These are phyloP conservation scores for Orientallactaga sibirica DNA, from an alignment of 2,797 vertebrate genomes.

Conservation along the genomic window DNA sequence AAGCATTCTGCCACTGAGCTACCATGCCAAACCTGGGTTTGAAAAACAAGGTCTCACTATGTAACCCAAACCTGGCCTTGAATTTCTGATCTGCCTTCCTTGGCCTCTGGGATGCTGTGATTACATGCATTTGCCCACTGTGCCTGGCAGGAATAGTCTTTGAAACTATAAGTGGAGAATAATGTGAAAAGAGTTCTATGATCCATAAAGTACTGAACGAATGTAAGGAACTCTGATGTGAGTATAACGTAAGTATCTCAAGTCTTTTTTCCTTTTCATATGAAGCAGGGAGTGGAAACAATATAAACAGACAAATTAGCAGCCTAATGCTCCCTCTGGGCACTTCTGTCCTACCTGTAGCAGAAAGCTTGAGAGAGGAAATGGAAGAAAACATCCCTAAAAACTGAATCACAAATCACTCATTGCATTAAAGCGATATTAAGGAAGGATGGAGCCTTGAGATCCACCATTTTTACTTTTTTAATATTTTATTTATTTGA, in stretches of 20 bases:
- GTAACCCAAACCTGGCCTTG: not conserved
- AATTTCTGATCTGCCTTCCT: too few species aligned
- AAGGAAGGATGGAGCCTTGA: conserved; percentile 3
- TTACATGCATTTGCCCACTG: not conserved
- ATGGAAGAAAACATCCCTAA: not conserved
- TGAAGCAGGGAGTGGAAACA: conserved; percentile 23
- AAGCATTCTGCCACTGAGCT: not conserved
- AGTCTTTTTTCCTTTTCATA: conserved; percentile 66
- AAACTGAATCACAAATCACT: conserved; percentile 62
- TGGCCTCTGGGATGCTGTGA: not conserved
- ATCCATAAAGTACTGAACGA: conserved; percentile 48
- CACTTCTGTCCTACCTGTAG: not conserved
- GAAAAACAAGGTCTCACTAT: not conserved
- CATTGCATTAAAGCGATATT: not conserved
- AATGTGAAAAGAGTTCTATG: conserved; percentile 46
- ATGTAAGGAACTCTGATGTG: conserved; percentile 56
- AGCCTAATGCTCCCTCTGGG: conserved; percentile 57
- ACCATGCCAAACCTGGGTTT: not conserved
- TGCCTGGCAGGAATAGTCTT: conserved; percentile 11
- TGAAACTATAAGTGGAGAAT: conserved; percentile 64
- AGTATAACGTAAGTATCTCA: conserved; percentile 8
- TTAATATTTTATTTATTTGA: too few species aligned
- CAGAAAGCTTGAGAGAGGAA: conserved; percentile 32
- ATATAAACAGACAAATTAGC: conserved; percentile 55
- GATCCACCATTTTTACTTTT: not conserved